These are phyloP conservation scores for Ictidomys tridecemlineatus DNA, from an alignment of 2,113 vertebrate species.

Conservation along the genomic window DNA sequence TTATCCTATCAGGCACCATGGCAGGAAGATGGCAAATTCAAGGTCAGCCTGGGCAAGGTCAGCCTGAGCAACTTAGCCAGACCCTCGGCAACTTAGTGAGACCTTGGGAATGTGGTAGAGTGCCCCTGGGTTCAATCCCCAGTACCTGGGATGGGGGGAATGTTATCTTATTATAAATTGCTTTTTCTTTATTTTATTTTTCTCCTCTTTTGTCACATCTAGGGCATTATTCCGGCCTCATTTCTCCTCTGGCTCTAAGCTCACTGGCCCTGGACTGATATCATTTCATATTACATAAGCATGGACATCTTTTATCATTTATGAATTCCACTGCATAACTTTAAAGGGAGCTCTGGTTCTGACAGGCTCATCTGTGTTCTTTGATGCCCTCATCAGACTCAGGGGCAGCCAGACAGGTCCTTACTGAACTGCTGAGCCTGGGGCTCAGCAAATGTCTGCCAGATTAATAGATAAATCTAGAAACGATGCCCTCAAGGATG, in stretches of 20 bases:
- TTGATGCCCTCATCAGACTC: background rate
- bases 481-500: background rate
- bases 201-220: background rate
- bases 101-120: too few species aligned
- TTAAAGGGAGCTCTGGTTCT: background rate
- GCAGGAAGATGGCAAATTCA: too few species aligned
- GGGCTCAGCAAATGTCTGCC: background rate
- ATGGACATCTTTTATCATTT: background rate
- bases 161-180: background rate
- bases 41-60: too few species aligned
- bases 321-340: background rate
- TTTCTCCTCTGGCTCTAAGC: background rate
- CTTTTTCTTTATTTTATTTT: background rate
- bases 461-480: background rate
- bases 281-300: background rate
- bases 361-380: background rate
- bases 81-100: too few species aligned
- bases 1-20: background rate
- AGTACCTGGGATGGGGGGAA: background rate
- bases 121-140: too few species aligned
- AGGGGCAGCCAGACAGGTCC: background rate
- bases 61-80: too few species aligned
- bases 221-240: background rate
- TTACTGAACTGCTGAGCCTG: too few species aligned
- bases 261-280: background rate